Evolutionary conservation across 1,140 invertebrate species (phyloP), one percentile per base, ranked within the genome.

Genomic region (Drosophila albomicans): DNA sequence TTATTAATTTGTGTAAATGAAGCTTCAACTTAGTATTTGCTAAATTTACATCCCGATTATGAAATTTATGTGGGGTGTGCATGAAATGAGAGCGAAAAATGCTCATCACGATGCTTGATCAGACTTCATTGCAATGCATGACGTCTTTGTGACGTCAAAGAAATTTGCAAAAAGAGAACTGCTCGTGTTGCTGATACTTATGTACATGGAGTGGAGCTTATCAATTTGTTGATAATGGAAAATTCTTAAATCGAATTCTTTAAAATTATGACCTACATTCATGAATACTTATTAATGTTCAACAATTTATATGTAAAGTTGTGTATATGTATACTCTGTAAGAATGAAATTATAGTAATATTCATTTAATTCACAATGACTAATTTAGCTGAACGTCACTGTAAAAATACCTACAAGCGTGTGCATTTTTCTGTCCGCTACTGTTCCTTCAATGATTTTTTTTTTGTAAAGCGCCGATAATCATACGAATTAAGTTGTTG

Each of bases 401-500:
- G 61, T 71, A 46, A 1, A n/a, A 11, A 4, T 5, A 25, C 41
- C 13, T 5, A 25, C 41, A n/a, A 20, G 10, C 8, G 15, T 48
- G 13, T 51, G 10, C 52, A n/a, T 20, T 38, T 71, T 52, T 75
- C 20, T 58, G 71, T 3, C 49, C 5, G 41, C 58, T 16, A 58
- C 41, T 72, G 81, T 78, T 58, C 56, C 35, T 38, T 78, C 48
- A 67, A 32, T 70, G 61, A 10, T 38, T 8, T 65, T 61, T 35
- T 35, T 45, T 16, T 51, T 68, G 41, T 32, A 51, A 46, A 59
- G 49, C 57, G 82, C 54, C 65, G 78, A 85, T 85, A 85, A 81
- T 75, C 69, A 67, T 64, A 72, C 54, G 81, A 86, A 85, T 85
- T 71, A 73, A 86, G 82, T 77, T 65, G 75, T 70, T 69, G 67